Base-by-base conservation (phyloP, 2,113 vertebrate species). In the Hemiscyllium ocellatum region DNA sequence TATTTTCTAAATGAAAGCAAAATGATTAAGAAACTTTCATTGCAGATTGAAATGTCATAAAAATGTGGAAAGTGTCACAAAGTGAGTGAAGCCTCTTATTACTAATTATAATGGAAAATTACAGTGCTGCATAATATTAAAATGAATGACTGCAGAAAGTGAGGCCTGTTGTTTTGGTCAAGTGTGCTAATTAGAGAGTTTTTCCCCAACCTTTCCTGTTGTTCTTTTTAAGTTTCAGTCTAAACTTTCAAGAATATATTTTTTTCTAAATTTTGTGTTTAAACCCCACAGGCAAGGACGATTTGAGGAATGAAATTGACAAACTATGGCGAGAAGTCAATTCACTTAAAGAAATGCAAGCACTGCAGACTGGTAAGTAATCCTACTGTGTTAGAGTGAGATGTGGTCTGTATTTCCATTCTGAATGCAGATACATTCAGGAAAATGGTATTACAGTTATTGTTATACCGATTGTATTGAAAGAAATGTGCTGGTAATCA, bases 321-420 rank as follows among this genome's bases (percentile, higher is more conserved):
- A 99, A 98, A 97, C 87, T 99, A 96, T 99, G 99, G 99, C 97
- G 97, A 96, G 99, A 99, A 97, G 98, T 99, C 96, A 99, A 99
- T 66, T 98, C 98, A n/a, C 97, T 99, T 97, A 99, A 99, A 96
- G 98, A 99, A 97, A 98, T 99, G 96, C 98, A 99, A 97, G 99
- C 99, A 2, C 97, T 99, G 95, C 99, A 99, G 97, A 99, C 98
- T 98, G 99, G 99, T 99, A 97, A 47, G 66, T 2, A 65, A 94
- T 76, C 50, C 1, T n/a, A 50, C 24, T 17, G 68, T 13, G 66
- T 15, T 0, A 4, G 87, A 26, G 56, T 12, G 13, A 13, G 24
- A 3, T 33, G 47, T 29, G 22, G 50, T 12, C 29, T 13, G 87
- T 33, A 90, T 12, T 61, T 26, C 3, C 26, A 3, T 12, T 61